Evolutionary conservation across 2,113 vertebrate species (phyloP), one percentile per base, ranked within the genome.

Genomic region (Terrapene triunguis): DNA sequence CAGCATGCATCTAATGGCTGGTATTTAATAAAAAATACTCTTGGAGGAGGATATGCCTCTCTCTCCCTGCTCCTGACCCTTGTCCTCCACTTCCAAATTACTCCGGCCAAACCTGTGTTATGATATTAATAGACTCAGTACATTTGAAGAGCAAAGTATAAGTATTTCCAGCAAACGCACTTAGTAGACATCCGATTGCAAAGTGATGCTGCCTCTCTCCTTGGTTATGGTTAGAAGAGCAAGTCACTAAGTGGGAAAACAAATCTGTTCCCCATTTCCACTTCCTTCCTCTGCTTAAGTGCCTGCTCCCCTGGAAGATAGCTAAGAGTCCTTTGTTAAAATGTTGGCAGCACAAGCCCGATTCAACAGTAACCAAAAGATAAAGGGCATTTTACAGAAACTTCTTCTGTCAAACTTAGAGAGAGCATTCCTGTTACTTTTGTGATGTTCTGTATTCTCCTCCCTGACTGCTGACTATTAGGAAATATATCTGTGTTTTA

Each of bases 1-100:
- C 42, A 5, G 3, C 0, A 29, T 55, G 80, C 83, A 82, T 10
- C 10, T 1, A 0, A 1, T 47, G 38, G 19, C 27, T 38, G 19
- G 19, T n/a, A n/a, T 72, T 38, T 38, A 19, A n/a, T 42, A 0
- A 0, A 1, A 32, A 74, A 44, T 4, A 8, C 7, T 21, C 1
- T 1, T 5, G 55, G 9, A 82, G 78, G 72, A 48, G 5, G 0
- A 57, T 72, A 14, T 1, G 76, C 3, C 8, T 84, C 88, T 27
- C 27, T 62, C 42, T 54, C 2, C 24, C 22, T n/a, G 14, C 22
- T 44, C 32, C 42, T 47, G 25, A 29, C 6, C 7, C 24, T 48
- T 54, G 27, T 50, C 35, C 65, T 38, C 65, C 11, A 25, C 14
- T n/a, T 38, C 53, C n/a, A 3, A 0, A 2, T 59, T 74, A 25